A percentile compares a stretch with the other conserved stretches of the same genome.
These are phyloP conservation scores for Pollenia griseotomentosa DNA, from an alignment of 2,888 invertebrate genomes.

Conservation along the genomic window DNA sequence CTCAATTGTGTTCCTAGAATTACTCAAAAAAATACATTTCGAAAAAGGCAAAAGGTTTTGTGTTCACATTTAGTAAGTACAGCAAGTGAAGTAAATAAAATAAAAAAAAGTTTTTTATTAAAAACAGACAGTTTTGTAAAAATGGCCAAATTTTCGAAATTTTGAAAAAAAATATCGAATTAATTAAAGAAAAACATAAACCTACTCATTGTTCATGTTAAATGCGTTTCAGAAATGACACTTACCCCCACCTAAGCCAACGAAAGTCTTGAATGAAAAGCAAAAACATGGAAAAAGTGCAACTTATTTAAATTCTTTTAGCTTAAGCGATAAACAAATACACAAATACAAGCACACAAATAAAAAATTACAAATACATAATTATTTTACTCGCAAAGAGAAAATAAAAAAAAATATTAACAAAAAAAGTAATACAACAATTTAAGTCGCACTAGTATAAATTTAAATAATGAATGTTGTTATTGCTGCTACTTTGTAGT, in stretches of 20 bases:
- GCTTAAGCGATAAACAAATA: slow-evolving; percentile 15
- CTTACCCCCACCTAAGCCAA: background rate
- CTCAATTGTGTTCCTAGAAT: too few relatives aligned
- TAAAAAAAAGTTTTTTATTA: too few relatives aligned
- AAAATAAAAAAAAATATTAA: background rate
- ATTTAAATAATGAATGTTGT: slow-evolving; percentile 55
- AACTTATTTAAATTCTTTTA: slow-evolving; percentile 57
- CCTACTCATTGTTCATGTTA: background rate
- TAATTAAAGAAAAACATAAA: too few relatives aligned
- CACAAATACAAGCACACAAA: background rate
- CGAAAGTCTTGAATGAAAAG: background rate
- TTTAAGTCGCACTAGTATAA: slow-evolving; percentile 8
- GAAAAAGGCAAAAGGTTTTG: too few relatives aligned
- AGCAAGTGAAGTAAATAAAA: too few relatives aligned
- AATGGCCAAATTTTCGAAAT: too few relatives aligned
- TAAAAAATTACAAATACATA: slow-evolving; percentile 7
- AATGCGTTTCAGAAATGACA: background rate
- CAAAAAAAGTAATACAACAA: background rate
- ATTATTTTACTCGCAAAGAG: background rate
- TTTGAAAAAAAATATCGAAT: too few relatives aligned
- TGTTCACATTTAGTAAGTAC: too few relatives aligned
- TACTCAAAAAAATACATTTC: too few relatives aligned
- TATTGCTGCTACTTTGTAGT: background rate
- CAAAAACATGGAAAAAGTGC: slow-evolving; percentile 28
- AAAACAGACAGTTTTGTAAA: too few relatives aligned